These are phyloP conservation scores for Oceanodroma leucorhoa DNA, from an alignment of 2,797 vertebrate species.

Conservation along the genomic window DNA sequence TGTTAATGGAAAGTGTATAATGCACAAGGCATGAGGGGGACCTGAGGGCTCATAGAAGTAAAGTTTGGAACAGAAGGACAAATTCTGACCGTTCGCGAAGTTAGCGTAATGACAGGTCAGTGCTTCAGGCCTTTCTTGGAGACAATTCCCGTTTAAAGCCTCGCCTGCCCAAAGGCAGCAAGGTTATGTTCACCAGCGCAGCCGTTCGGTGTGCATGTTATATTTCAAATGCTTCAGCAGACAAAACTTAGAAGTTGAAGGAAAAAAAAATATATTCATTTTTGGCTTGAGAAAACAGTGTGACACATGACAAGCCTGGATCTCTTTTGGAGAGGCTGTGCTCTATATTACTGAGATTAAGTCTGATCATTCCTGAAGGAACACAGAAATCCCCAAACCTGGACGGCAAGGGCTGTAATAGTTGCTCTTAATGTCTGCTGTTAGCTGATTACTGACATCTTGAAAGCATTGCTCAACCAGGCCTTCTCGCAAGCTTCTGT, in stretches of 20 bases:
- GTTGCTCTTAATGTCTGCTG: slow-evolving; percentile 61
- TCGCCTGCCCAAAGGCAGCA: not conserved
- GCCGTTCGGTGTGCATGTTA: rapidly evolving
- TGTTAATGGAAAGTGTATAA: slow-evolving; percentile 45
- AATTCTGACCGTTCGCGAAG: not conserved
- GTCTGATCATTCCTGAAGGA: slow-evolving; percentile 51
- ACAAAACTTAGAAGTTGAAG: not conserved
- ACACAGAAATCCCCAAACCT: slow-evolving; percentile 18
- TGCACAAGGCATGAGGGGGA: slow-evolving; percentile 3
- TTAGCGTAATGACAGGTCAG: not conserved
- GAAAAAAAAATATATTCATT: not conserved
- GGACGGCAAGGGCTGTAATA: slow-evolving; percentile 8
- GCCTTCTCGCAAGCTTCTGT: slow-evolving; percentile 72
- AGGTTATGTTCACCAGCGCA: not conserved
- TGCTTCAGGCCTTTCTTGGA: not conserved
- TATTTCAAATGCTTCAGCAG: not conserved
- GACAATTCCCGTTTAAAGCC: not conserved
- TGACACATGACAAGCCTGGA: slow-evolving; percentile 40
- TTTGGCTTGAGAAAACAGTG: slow-evolving; percentile 28
- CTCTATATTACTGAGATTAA: slow-evolving; percentile 28
- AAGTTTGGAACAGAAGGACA: not conserved
- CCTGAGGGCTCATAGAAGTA: not conserved
- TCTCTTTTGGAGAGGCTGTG: not conserved
- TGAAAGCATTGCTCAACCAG: slow-evolving; percentile 77
- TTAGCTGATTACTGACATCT: slow-evolving; percentile 83